Percentiles rank a stretch among this genome's conserved stretches.
Conservation (phyloP, 2,113 vertebrate genomes). For the Coregonus clupeaformis region DNA sequence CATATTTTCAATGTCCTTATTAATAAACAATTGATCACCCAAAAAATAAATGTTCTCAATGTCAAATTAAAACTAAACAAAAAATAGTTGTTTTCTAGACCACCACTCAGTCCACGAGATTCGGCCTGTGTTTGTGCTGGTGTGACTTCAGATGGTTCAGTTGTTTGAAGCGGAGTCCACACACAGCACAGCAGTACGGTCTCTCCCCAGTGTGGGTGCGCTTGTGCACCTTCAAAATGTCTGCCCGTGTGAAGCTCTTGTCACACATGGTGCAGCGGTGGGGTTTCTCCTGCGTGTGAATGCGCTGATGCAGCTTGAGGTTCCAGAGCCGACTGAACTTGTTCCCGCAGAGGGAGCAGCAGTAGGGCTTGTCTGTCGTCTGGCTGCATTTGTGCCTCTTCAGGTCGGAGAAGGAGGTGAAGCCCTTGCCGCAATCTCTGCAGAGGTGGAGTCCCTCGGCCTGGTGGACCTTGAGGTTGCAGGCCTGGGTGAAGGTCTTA, state of each 20-base stretch:
- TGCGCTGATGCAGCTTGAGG: constrained; percentile 74
- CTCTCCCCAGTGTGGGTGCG: constrained; percentile 77
- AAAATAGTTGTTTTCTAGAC: too few relatives aligned
- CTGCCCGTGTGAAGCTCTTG: constrained; percentile 75
- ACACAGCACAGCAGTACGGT: constrained; percentile 73
- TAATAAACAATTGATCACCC: too few relatives aligned
- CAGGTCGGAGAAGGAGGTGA: too few relatives aligned
- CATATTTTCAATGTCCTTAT: too few relatives aligned
- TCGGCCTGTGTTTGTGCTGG: constrained; percentile 69
- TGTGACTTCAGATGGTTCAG: constrained; percentile 75
- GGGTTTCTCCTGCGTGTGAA: constrained; percentile 67
- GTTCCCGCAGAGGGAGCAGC: constrained; percentile 63
- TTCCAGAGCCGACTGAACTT: constrained; percentile 78
- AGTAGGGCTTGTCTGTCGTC: too few relatives aligned
- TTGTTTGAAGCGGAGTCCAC: constrained; percentile 77
- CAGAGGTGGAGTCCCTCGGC: too few relatives aligned
- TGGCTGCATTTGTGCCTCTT: too few relatives aligned
- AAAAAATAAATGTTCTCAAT: too few relatives aligned
- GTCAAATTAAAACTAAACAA: too few relatives aligned
- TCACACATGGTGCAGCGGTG: constrained; percentile 62
- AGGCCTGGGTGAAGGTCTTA: too few relatives aligned
- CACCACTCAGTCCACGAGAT: constrained; percentile 35
- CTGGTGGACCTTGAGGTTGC: too few relatives aligned
- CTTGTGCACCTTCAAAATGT: constrained; percentile 76
- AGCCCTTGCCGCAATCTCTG: too few relatives aligned